These are phyloP conservation scores for Chrysolina oricalcia DNA, from an alignment of 2,888 invertebrate species.

Conservation along the genomic window DNA sequence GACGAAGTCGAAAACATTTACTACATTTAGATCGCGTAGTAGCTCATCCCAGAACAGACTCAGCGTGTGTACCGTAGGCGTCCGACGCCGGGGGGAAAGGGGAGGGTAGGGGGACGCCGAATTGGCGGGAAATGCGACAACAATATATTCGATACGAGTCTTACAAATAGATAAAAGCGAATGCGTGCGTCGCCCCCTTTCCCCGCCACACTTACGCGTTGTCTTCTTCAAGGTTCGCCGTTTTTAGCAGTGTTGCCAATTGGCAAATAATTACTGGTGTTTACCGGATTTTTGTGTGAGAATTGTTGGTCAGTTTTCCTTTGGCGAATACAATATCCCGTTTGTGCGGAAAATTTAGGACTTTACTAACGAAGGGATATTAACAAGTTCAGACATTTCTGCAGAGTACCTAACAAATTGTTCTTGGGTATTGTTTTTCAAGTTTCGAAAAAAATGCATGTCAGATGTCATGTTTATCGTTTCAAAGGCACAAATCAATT, in stretches of 20 bases:
- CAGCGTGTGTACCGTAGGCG: neutral
- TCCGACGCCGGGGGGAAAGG: neutral
- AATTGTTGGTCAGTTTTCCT: too few species aligned
- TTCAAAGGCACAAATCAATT: too few species aligned
- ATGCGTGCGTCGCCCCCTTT: neutral
- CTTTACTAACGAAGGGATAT: too few species aligned
- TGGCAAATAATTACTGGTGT: neutral
- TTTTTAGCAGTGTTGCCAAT: neutral
- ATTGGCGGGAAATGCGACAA: slow-evolving; percentile 18
- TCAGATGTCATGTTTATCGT: too few species aligned
- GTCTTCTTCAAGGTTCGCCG: slow-evolving; percentile 16
- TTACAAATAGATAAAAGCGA: slow-evolving; percentile 15
- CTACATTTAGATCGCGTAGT: slow-evolving; percentile 4
- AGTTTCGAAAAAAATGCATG: too few species aligned
- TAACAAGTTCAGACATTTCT: too few species aligned
- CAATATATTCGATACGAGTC: slow-evolving; percentile 1
- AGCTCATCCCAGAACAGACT: neutral
- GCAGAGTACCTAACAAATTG: too few species aligned
- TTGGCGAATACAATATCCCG: too few species aligned
- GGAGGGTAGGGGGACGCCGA: neutral
- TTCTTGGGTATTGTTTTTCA: too few species aligned
- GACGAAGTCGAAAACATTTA: slow-evolving; percentile 9
- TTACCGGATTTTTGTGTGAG: too few species aligned
- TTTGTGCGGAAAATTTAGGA: too few species aligned
- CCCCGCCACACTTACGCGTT: neutral